phyloP scores from a whole-genome alignment of 1,140 invertebrate species.

The Elysia chlorotica region DNA sequence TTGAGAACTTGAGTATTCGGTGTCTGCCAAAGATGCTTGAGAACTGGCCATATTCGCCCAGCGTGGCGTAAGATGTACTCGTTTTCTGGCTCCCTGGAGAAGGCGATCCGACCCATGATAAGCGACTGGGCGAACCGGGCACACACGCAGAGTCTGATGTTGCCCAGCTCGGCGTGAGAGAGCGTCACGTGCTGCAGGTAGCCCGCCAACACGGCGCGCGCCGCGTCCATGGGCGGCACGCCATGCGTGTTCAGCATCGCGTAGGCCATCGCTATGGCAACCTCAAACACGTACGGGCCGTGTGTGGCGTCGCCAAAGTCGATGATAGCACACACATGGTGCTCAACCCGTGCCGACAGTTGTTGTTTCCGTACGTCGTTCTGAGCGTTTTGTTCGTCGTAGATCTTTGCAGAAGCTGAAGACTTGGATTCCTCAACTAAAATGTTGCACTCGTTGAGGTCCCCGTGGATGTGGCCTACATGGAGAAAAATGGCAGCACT shows the following conservation, averaged over 20 bases:
- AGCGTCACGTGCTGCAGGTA: conserved; percentile 71
- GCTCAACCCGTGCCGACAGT: background rate
- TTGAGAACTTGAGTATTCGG: background rate
- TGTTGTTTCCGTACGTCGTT: background rate
- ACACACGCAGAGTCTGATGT: conserved; percentile 76
- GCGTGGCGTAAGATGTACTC: conserved; percentile 14
- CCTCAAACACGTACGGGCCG: conserved; percentile 78
- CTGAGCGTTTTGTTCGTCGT: background rate
- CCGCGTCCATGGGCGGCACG: conserved; percentile 66
- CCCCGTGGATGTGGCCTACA: conserved; percentile 16
- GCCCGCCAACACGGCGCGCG: conserved; percentile 76
- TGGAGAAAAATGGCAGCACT: too few relatives aligned
- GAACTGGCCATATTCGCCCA: conserved; percentile 4
- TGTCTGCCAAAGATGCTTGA: background rate
- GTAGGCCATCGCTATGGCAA: conserved; percentile 80
- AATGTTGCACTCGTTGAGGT: conserved; percentile 16
- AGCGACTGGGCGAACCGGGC: conserved; percentile 80
- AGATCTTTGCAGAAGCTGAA: background rate
- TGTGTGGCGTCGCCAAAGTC: conserved; percentile 84
- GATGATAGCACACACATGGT: conserved; percentile 67
- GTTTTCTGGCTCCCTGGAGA: conserved; percentile 75
- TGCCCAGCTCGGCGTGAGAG: conserved; percentile 67
- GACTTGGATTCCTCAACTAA: background rate
- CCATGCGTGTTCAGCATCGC: conserved; percentile 72
- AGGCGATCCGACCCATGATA: conserved; percentile 77